These are phyloP conservation scores for Muntiacus muntjak DNA, from an alignment of 2,113 vertebrate species.

Conservation along the genomic window DNA sequence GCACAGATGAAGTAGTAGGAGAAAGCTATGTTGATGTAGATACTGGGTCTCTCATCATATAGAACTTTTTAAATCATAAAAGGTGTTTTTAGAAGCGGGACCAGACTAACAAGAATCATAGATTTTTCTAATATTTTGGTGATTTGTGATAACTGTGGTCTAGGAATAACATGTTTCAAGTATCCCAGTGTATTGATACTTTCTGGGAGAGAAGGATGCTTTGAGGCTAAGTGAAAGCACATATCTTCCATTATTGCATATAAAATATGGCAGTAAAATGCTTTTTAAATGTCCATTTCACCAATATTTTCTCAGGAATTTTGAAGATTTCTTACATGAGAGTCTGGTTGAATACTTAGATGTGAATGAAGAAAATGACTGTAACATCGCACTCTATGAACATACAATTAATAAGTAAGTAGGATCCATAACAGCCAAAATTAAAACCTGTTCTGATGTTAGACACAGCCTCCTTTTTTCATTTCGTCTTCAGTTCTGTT, in stretches of 20 bases:
- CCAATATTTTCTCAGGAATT: conserved; percentile 84
- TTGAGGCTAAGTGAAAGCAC: not conserved
- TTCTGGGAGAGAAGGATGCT: not conserved
- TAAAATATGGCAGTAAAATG: not conserved
- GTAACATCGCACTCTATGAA: conserved; percentile 96
- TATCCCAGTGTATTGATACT: not conserved
- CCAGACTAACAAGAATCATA: not conserved
- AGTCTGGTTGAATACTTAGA: conserved; percentile 97
- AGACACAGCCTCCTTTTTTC: not conserved
- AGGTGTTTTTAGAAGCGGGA: not conserved
- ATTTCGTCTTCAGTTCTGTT: not conserved
- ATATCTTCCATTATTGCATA: not conserved
- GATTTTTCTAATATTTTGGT: not conserved
- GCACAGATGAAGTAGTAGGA: not conserved
- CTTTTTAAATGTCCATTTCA: not conserved
- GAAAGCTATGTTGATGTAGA: not conserved
- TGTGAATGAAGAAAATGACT: conserved; percentile 99
- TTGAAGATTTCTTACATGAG: conserved; percentile 98
- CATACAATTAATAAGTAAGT: conserved; percentile 94
- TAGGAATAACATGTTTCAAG: not conserved
- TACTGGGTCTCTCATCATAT: not conserved
- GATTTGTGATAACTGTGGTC: not conserved
- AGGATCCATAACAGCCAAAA: not conserved
- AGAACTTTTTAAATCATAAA: not conserved
- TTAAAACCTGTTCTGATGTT: not conserved